Conservation (phyloP, 2,113 vertebrate species). For the Lepus timidus region DNA sequence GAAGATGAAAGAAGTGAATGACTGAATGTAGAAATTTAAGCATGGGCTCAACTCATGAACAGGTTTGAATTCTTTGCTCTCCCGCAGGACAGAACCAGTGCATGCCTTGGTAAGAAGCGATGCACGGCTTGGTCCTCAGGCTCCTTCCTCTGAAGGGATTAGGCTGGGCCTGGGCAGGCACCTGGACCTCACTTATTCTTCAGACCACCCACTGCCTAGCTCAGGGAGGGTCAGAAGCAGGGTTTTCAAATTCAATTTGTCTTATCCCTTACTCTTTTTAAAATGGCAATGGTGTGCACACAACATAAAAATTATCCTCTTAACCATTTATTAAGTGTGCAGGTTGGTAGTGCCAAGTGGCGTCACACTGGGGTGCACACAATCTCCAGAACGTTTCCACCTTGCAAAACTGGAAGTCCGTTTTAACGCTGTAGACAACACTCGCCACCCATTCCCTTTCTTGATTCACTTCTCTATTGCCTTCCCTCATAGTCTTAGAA, state of each 20-base stretch:
- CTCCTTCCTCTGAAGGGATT: fast-evolving
- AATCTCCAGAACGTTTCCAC: not conserved
- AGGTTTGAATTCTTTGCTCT: not conserved
- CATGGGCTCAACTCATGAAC: not conserved
- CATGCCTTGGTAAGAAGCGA: not conserved
- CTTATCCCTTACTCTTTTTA: not conserved
- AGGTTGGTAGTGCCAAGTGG: fast-evolving
- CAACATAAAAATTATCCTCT: not conserved
- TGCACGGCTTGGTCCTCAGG: not conserved
- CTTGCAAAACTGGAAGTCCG: not conserved
- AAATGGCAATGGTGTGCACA: not conserved
- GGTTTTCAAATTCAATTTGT: not conserved
- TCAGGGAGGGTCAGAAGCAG: not conserved
- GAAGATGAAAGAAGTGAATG: not conserved
- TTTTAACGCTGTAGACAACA: not conserved
- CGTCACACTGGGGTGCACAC: too few species aligned
- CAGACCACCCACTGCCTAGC: too few species aligned
- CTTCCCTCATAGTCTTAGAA: not conserved
- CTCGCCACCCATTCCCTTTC: not conserved
- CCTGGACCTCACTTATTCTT: not conserved
- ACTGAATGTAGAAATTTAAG: not conserved
- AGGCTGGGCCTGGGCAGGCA: not conserved
- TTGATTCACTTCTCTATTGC: not conserved
- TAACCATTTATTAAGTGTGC: not conserved
- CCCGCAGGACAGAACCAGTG: not conserved